A percentile compares a stretch with the other conserved stretches of the same genome.
These are phyloP conservation scores for Rhogogaster chlorosoma DNA, from an alignment of 2,888 invertebrate species.

Conservation along the genomic window DNA sequence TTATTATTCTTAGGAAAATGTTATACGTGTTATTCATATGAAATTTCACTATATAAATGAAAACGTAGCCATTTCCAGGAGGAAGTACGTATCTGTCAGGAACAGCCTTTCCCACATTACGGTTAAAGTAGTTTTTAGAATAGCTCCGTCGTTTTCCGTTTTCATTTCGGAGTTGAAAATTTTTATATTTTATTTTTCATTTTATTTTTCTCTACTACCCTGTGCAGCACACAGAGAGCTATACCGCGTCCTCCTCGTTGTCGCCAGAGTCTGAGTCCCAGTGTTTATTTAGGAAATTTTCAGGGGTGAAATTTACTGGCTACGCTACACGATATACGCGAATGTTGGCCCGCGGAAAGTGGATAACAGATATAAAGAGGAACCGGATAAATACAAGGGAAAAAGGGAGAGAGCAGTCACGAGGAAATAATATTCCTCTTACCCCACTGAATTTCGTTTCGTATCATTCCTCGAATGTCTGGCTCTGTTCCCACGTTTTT, in stretches of 20 bases:
- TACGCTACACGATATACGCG: conserved; percentile 8
- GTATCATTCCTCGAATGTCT: conserved; percentile 26
- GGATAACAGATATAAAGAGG: conserved; percentile 36
- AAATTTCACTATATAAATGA: conserved; percentile 10
- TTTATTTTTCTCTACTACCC: background rate
- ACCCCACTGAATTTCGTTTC: conserved; percentile 11
- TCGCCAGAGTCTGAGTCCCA: conserved; percentile 12
- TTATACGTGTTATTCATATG: background rate
- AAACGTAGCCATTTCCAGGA: background rate
- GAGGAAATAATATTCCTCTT: conserved; percentile 37
- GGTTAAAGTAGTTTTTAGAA: conserved; percentile 24
- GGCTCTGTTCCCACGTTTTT: conserved; percentile 27
- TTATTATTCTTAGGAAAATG: conserved; percentile 11
- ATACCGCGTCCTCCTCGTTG: background rate
- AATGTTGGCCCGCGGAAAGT: conserved; percentile 33
- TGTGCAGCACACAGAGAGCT: background rate
- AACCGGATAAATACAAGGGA: conserved; percentile 38
- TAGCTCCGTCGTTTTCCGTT: conserved; percentile 20
- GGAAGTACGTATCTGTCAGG: conserved; percentile 30
- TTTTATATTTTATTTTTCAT: background rate
- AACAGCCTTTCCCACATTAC: conserved; percentile 34
- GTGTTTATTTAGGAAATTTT: conserved; percentile 47
- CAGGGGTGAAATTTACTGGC: conserved; percentile 46
- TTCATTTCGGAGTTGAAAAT: conserved; percentile 20
- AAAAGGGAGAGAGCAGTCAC: background rate